Evolutionary conservation across 2,113 vertebrate genomes (phyloP), one percentile per base, ranked within the genome.

Genomic region (Zapus hudsonius): DNA sequence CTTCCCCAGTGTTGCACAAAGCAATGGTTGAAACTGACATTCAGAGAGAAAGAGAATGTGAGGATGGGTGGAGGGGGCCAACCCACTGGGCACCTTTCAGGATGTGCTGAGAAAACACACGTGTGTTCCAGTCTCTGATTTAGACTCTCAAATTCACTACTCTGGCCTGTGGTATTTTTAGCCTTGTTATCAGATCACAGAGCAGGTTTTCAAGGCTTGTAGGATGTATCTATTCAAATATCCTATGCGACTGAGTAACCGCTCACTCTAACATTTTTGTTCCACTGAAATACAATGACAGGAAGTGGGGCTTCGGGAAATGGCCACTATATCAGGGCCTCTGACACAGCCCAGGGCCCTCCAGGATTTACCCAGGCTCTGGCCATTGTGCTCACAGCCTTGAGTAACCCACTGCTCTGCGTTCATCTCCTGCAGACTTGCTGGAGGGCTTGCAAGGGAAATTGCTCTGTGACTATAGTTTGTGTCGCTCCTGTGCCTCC

Each of bases 141-240:
- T 59, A 90, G 86, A 27, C 55, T 84, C 84, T 87, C 87, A 91
- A 80, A 81, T 72, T 66, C 85, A 74, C 31, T 55, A 72, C 89
- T 93, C 76, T 27, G 66, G 44, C 74, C 47, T 57, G 90, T 92
- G 90, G 3, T 90, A 2, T 36, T 95, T 97, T 96, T 97, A 91
- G 91, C 55, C 31, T 91, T 70, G 83, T 96, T 95, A 96, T 95
- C 89, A 72, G 80, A 82, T 69, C 91, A 7, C 27, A 87, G 69
- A 86, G 89, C 67, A 44, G 44, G 70, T 91, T 97, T 97, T 95
- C 95, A 94, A 95, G 96, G 31, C 89, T 97, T 85, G 17, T 74
- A 74, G 90, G 91, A 95, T 96, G 0, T 81, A 55, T 92, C 96
- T 97, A 92, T 95, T 97, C 88, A 94, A 96, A 93, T 90, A 94